Base-by-base conservation (phyloP, 2,113 vertebrate genomes). In the Toxotes jaculatrix region DNA sequence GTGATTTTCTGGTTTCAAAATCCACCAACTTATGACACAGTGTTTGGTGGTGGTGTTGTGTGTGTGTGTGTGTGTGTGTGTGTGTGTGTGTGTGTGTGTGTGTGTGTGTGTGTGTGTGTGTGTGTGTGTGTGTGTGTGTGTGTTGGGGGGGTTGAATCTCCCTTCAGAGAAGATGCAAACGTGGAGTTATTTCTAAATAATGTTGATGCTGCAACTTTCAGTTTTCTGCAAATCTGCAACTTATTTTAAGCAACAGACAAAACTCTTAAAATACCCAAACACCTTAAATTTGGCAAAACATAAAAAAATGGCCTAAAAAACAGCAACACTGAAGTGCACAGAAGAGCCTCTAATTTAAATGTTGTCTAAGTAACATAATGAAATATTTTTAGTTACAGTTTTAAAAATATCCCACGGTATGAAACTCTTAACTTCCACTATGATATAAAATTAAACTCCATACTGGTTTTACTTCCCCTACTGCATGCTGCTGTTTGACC, bases 401-500 rank as follows among this genome's bases (percentile, higher is more conserved):
- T 57, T 23, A 51, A 5, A 47, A n/a, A 61, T 11, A 7, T 2
- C 6, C 10, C 8, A 4, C n/a, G 11, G 0, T n/a, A 1, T 73
- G 13, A 34, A 81, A 70, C 38, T 32, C 1, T 14, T 10, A 38
- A 70, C 64, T 84, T 82, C 77, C 77, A 34, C 74, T 40, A 1
- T 31, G 21, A 45, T n/a, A 1, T 8, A 47, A 7, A 23, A 45
- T 79, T 69, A 78, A 74, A 71, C 80, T 64, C 47, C 0, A 0
- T 3, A 1, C 49, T n/a, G 42, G 32, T 75, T 64, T 82, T 19
- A 84, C 84, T 87, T 86, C 89, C 81, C 38, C 31, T 74, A 1
- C 7, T 43, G 11, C 38, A 3, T 40, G 1, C 31, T 19, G 34
- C 36, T 49, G 51, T n/a, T 43, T 66, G 1, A 4, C 1, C 64